phyloP scores from a whole-genome alignment of 1,140 invertebrate species.

The Luehdorfia chinensis region DNA sequence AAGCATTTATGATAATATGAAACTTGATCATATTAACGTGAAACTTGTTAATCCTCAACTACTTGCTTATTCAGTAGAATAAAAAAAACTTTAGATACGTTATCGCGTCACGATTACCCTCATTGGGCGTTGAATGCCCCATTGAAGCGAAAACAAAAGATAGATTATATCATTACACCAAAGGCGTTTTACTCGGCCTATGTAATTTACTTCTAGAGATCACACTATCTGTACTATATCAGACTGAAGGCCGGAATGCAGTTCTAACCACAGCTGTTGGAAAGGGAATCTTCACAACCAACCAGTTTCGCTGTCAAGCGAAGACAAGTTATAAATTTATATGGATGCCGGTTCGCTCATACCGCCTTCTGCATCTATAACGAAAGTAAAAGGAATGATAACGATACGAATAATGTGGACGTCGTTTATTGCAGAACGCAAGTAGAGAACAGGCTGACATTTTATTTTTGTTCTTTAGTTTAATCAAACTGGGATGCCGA shows the following conservation, averaged over 20 bases:
- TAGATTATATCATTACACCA: not conserved
- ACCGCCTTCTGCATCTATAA: slow-evolving; percentile 38
- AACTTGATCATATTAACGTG: too few species aligned
- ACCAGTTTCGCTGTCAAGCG: slow-evolving; percentile 53
- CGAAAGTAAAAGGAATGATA: slow-evolving; percentile 30
- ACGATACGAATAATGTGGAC: too few species aligned
- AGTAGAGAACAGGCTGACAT: too few species aligned
- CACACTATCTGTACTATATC: slow-evolving; percentile 42
- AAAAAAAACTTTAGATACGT: too few species aligned
- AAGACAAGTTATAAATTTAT: slow-evolving; percentile 40
- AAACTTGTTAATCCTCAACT: too few species aligned
- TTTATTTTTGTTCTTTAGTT: too few species aligned
- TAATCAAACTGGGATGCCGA: too few species aligned
- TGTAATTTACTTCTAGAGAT: slow-evolving; percentile 36
- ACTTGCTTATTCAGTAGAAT: too few species aligned
- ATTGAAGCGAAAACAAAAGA: slow-evolving; percentile 9
- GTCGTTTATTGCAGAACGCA: too few species aligned
- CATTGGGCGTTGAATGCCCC: not conserved
- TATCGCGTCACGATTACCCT: too few species aligned
- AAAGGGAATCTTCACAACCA: slow-evolving; percentile 49
- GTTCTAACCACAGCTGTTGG: slow-evolving; percentile 45
- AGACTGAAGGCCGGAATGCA: slow-evolving; percentile 50
- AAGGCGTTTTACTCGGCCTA: slow-evolving; percentile 4
- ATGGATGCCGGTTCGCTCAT: slow-evolving; percentile 19
- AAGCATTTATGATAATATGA: too few species aligned